Evolutionary conservation across 2,797 vertebrate genomes (phyloP).

Genomic region (Naso thynnoides): DNA sequence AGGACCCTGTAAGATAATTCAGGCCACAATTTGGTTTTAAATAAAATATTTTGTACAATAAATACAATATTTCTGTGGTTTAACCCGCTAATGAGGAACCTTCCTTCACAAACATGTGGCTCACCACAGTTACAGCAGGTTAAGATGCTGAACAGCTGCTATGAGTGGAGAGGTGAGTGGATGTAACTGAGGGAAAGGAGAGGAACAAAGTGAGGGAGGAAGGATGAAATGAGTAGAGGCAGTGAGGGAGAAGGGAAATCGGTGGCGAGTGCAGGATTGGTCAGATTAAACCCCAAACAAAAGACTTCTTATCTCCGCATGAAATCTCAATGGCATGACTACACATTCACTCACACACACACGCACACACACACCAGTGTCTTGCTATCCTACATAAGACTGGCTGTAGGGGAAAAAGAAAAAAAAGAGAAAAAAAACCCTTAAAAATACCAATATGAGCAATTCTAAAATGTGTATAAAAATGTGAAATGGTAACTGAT

Average conservation of each 20-base stretch:
- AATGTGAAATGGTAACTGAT: background rate
- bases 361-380: constrained; percentile 23
- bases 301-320: constrained; percentile 74
- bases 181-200: constrained; percentile 36
- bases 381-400: constrained; percentile 12
- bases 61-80: background rate
- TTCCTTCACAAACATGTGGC: background rate
- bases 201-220: constrained; percentile 36
- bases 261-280: constrained; percentile 46
- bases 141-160: background rate
- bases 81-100: background rate
- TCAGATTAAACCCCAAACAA: constrained; percentile 75
- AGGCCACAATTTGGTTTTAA: background rate
- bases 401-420: constrained; percentile 5
- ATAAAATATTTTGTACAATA: background rate
- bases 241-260: constrained; percentile 57
- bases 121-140: background rate
- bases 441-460: no score
- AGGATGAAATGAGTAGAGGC: constrained; percentile 51
- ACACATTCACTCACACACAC: constrained; percentile 21
- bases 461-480: background rate
- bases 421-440: no score
- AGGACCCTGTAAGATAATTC: background rate
- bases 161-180: constrained; percentile 9
- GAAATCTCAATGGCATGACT: constrained; percentile 67